Base-by-base conservation (phyloP, 2,888 invertebrate species). In the Keiferia lycopersicella region DNA sequence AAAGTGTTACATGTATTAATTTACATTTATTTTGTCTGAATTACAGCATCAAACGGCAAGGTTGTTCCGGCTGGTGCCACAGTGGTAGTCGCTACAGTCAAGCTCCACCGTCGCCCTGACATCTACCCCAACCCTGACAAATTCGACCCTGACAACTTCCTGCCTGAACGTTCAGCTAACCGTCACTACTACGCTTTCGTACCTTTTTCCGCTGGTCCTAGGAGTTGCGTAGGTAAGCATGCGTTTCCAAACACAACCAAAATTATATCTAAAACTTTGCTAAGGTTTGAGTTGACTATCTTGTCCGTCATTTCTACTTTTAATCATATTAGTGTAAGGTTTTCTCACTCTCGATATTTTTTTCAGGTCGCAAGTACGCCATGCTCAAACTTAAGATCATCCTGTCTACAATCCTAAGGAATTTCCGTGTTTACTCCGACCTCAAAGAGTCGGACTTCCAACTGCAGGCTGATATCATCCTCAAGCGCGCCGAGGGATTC, bases 101-200 rank as follows among this genome's bases (percentile, higher is more conserved):
- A 94, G 74, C 81, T 96, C 62, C 97, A 97, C 81, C 94, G 96
- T 64, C 93, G 95, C 70, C 87, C 93, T 1, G 94, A 95, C 70
- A 92, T 94, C 61, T 97, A 96, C 84, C 94, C 95, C 10, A 95
- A 97, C 83, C 96, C 97, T 0, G 91, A 94, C 53, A 92, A 90
- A 68, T 97, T 96, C 80, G 93, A 97, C 87, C 97, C 97, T 1
- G 97, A 97, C 82, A 95, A 97, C 80, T 97, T 97, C 92, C 90
- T 96, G 68, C 95, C 96, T 0, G 97, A 97, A 77, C 94, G 93
- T 70, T 95, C 94, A 67, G 94, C 95, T 60, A 94, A 94, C 73
- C 93, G 97, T 66, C 96, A 97, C 78, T 96, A 96, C 78, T 96
- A 96, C 80, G 94, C 96, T 4, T 96, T 94, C 76, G 94, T 96